Evolutionary conservation across 2,797 vertebrate genomes (phyloP).

Genomic region (Diglossa cyanea): DNA sequence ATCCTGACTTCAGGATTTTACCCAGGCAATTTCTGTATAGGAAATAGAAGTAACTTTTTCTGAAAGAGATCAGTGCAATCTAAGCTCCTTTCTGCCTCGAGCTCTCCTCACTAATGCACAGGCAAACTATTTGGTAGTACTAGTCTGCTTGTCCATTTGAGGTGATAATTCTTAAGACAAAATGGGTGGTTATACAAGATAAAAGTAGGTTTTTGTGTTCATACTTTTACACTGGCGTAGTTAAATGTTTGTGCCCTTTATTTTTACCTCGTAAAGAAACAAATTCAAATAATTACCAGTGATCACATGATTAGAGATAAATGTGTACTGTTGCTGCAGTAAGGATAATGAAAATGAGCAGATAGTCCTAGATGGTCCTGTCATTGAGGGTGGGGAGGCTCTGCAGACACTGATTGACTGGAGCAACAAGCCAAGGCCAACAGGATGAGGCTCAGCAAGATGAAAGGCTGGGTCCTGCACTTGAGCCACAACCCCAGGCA

Average conservation of each 20-base stretch:
- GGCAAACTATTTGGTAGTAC: background rate
- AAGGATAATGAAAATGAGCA: background rate
- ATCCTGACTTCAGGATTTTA: background rate
- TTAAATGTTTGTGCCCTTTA: background rate
- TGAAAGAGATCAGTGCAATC: background rate
- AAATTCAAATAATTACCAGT: background rate
- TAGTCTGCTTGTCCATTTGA: background rate
- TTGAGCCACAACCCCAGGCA: background rate
- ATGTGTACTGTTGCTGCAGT: background rate
- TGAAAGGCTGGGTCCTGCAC: fast-evolving
- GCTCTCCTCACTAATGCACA: background rate
- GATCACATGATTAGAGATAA: background rate
- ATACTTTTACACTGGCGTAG: background rate
- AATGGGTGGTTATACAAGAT: background rate
- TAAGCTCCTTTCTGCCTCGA: background rate
- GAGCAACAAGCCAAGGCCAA: background rate
- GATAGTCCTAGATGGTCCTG: background rate
- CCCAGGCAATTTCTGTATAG: background rate
- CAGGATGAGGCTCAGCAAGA: background rate
- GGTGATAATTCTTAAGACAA: background rate
- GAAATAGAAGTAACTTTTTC: background rate
- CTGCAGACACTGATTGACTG: background rate
- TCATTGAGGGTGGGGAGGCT: background rate
- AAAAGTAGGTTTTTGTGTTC: background rate
- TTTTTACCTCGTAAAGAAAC: background rate